phyloP scores from a whole-genome alignment of 2,888 invertebrate species.

The Habroteleia sp. region DNA sequence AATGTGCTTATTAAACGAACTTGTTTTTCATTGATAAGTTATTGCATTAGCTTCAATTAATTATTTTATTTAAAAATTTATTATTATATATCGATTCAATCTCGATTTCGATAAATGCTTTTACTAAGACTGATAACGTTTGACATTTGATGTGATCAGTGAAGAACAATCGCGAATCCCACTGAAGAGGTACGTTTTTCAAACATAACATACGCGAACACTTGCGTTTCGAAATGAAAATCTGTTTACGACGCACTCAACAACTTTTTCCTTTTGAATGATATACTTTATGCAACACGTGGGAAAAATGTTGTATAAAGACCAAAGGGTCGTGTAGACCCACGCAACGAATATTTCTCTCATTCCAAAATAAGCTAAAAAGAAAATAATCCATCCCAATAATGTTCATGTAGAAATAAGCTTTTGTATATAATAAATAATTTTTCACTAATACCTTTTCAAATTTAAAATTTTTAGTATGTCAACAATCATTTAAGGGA shows the following conservation, averaged over 20 bases:
- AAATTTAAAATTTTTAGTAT: too few species aligned
- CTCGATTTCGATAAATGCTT: conserved; percentile 3
- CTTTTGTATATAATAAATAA: too few species aligned
- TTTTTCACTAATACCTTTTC: too few species aligned
- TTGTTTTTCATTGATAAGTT: conserved; percentile 1
- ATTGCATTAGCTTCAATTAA: too few species aligned
- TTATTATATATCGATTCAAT: conserved; percentile 21
- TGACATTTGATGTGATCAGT: conserved; percentile 24
- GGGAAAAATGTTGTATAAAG: conserved; percentile 32
- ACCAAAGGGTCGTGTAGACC: conserved; percentile 49
- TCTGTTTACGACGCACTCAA: conserved; percentile 2
- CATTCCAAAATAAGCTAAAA: conserved; percentile 10
- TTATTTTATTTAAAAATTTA: too few species aligned
- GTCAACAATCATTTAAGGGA: too few species aligned
- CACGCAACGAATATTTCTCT: conserved; percentile 42
- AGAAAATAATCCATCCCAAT: conserved; percentile 11
- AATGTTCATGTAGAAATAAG: too few species aligned
- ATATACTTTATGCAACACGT: conserved; percentile 27
- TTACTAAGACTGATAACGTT: conserved; percentile 25
- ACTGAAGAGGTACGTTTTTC: conserved; percentile 1
- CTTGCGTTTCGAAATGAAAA: conserved; percentile 24
- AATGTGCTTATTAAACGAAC: not conserved
- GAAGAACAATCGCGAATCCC: not conserved
- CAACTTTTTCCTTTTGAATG: conserved; percentile 4
- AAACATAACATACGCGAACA: conserved; percentile 8